phyloP scores from a whole-genome alignment of 23 tunicate genomes.

The Oikopleura albicans region DNA sequence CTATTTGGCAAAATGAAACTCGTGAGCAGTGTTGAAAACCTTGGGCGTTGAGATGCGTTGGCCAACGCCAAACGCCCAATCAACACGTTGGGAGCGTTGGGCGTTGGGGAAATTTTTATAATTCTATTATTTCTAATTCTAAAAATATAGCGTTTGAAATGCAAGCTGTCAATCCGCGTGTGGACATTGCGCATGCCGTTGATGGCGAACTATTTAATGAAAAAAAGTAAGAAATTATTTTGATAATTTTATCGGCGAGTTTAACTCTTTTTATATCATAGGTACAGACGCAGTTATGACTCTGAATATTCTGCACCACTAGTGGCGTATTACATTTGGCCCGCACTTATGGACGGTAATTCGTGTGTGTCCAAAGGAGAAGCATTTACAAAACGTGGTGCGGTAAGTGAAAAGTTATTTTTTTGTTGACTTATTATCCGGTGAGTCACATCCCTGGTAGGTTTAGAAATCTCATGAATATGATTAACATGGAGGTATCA shows the following conservation, averaged over 20 bases:
- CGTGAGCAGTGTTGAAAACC: too few relatives aligned
- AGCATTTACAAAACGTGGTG: conserved; percentile 70
- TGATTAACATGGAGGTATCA: too few relatives aligned
- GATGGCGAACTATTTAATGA: conserved; percentile 53
- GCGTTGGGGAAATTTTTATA: too few relatives aligned
- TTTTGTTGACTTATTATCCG: too few relatives aligned
- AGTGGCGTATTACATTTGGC: conserved; percentile 90
- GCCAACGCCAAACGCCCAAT: too few relatives aligned
- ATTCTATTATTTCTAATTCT: too few relatives aligned
- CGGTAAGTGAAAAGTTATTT: conserved; percentile 61
- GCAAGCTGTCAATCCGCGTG: conserved; percentile 87
- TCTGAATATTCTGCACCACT: conserved; percentile 92
- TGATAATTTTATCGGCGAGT: background rate
- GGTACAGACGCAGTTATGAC: conserved; percentile 87
- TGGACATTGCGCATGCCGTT: conserved; percentile 70
- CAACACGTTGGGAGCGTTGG: too few relatives aligned
- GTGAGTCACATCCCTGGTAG: too few relatives aligned
- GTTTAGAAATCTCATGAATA: too few relatives aligned
- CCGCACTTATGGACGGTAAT: conserved; percentile 77
- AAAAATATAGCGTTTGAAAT: conserved; percentile 53
- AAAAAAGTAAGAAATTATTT: conserved; percentile 16
- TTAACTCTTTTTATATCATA: conserved; percentile 15
- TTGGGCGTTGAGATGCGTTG: too few relatives aligned
- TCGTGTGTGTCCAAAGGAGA: conserved; percentile 74
- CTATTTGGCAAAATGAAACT: too few relatives aligned